Conservation (phyloP, 2,888 invertebrate species). For the Leptopterna dolabrata region DNA sequence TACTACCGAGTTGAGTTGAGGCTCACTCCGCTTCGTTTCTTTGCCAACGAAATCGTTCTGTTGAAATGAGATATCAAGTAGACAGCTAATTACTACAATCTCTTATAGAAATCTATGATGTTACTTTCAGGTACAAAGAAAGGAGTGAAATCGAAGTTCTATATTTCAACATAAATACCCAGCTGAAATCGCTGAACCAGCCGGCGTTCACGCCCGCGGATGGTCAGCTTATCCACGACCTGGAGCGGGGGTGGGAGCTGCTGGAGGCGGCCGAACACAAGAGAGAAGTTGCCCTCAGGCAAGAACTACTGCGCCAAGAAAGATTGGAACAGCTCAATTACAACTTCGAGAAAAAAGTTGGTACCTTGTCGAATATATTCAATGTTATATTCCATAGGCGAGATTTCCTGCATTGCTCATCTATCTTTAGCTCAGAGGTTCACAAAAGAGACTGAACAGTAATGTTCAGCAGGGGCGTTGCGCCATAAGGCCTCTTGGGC, state of each 20-base stretch:
- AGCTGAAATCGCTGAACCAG: slow-evolving; percentile 92
- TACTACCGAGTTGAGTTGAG: not conserved
- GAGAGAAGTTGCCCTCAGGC: slow-evolving; percentile 90
- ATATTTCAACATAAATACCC: slow-evolving; percentile 96
- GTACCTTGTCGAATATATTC: no score
- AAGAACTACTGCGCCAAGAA: slow-evolving; percentile 92
- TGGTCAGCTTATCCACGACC: slow-evolving; percentile 92
- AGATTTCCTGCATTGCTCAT: no score
- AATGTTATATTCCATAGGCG: no score
- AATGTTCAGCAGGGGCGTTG: no score
- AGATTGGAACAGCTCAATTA: slow-evolving; percentile 93
- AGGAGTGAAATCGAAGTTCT: slow-evolving; percentile 96
- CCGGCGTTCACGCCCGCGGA: slow-evolving; percentile 87
- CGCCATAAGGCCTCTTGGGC: no score
- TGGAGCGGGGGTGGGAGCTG: slow-evolving; percentile 93
- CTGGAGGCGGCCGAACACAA: slow-evolving; percentile 94
- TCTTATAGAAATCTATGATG: not conserved
- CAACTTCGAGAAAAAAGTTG: slow-evolving; percentile 92
- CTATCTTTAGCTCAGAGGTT: no score
- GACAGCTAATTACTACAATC: not conserved
- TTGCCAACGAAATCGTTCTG: not conserved
- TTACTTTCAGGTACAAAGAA: slow-evolving; percentile 83
- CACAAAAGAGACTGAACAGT: no score
- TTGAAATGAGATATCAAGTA: no score
- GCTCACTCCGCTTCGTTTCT: not conserved